A percentile compares a stretch with the other conserved stretches of the same genome.
Evolutionary conservation across 2,113 vertebrate species (phyloP).

Genomic region (Meleagris gallopavo): DNA sequence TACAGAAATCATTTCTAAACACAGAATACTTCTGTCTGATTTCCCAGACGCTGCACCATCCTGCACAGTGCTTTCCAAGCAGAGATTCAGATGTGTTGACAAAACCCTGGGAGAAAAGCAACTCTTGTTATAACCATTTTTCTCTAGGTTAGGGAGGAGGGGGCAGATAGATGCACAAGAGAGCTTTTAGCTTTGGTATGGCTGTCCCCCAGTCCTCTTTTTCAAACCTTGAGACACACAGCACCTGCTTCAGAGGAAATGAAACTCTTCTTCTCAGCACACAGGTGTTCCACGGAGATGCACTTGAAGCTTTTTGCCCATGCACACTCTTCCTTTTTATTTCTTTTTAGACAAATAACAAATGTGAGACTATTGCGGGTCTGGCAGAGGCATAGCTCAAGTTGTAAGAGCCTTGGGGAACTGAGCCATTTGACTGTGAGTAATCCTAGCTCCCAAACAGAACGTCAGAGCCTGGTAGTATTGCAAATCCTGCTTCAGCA

Average conservation of each 20-base stretch:
- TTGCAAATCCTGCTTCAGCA: conserved; percentile 40
- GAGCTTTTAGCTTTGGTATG: not conserved
- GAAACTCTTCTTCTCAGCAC: not conserved
- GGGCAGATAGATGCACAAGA: not conserved
- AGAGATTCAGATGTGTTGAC: not conserved
- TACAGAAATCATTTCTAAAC: conserved; percentile 16
- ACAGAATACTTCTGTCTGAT: not conserved
- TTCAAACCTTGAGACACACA: not conserved
- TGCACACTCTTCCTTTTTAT: not conserved
- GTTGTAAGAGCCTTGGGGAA: conserved; percentile 31
- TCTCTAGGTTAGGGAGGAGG: not conserved
- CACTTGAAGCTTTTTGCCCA: not conserved
- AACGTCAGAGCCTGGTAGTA: conserved; percentile 18
- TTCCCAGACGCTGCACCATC: not conserved
- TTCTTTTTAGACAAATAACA: conserved; percentile 1
- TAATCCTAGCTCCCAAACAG: conserved; percentile 53
- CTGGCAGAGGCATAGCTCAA: conserved; percentile 14
- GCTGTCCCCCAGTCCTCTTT: not conserved
- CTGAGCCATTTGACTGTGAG: conserved; percentile 29
- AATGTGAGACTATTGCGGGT: not conserved
- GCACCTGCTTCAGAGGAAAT: not conserved
- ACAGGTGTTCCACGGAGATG: not conserved
- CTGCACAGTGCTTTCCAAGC: not conserved
- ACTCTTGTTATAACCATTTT: not conserved
- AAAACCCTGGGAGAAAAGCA: not conserved